A percentile compares a stretch with the other conserved stretches of the same genome.
Evolutionary conservation across 2,113 vertebrate genomes (phyloP).

Genomic region (Tauraco erythrolophus): DNA sequence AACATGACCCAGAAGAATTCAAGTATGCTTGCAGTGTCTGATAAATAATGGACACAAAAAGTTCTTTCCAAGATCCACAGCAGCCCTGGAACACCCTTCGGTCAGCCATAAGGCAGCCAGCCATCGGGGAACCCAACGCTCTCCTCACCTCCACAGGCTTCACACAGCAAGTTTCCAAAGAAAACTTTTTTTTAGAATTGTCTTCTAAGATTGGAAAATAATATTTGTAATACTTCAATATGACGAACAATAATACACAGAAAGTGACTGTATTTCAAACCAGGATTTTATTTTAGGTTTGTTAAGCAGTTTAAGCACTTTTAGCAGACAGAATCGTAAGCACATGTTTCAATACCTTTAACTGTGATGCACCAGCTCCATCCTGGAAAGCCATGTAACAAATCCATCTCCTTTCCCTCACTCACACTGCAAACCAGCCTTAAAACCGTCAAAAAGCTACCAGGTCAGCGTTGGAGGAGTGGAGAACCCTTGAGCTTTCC

Average conservation of each 20-base stretch:
- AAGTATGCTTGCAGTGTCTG: not conserved
- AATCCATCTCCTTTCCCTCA: not conserved
- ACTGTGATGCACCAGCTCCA: not conserved
- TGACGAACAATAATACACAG: not conserved
- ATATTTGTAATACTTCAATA: not conserved
- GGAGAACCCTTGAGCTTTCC: not conserved
- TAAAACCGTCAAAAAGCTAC: not conserved
- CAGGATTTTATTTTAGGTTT: not conserved
- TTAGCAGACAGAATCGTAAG: not conserved
- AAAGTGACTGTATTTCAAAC: not conserved
- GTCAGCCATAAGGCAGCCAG: rapidly evolving
- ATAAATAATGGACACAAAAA: not conserved
- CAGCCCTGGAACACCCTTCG: not conserved
- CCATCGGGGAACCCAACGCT: rapidly evolving
- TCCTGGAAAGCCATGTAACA: not conserved
- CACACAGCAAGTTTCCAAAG: not conserved
- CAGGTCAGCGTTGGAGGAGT: not conserved
- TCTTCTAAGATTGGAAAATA: not conserved
- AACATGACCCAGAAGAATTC: not conserved
- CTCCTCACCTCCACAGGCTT: not conserved
- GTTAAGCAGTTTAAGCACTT: not conserved
- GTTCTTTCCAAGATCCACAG: not conserved
- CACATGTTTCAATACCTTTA: not conserved
- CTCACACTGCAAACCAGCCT: not conserved
- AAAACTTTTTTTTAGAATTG: not conserved